Conservation (phyloP, 1,140 invertebrate species). For the Forficula auricularia region DNA sequence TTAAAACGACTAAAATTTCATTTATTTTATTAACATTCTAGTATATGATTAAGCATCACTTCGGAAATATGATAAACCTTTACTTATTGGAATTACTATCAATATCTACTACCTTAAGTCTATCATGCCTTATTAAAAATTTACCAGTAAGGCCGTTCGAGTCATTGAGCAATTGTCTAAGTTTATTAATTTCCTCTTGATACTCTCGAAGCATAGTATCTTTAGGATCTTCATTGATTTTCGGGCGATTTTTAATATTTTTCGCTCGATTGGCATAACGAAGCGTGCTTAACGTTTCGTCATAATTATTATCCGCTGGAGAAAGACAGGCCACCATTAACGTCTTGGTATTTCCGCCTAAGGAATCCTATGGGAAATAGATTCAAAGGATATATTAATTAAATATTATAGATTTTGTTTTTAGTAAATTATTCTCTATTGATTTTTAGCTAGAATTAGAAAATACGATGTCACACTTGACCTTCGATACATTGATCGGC, state of each 20-base stretch:
- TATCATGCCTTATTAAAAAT: too few relatives aligned
- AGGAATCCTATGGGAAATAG: slow-evolving; percentile 46
- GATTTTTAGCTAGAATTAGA: too few relatives aligned
- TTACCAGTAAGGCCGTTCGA: slow-evolving; percentile 1
- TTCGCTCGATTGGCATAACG: slow-evolving; percentile 80
- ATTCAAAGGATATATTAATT: background rate
- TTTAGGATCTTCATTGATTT: slow-evolving; percentile 87
- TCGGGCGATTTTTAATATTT: slow-evolving; percentile 84
- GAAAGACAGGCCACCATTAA: slow-evolving; percentile 87
- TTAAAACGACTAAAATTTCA: too few relatives aligned
- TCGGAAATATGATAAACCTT: too few relatives aligned
- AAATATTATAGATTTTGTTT: background rate
- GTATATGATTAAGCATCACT: too few relatives aligned
- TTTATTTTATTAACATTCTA: too few relatives aligned
- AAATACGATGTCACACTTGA: too few relatives aligned
- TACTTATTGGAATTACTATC: too few relatives aligned
- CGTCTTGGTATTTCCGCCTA: slow-evolving; percentile 87
- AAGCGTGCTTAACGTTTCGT: slow-evolving; percentile 77
- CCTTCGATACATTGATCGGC: too few relatives aligned
- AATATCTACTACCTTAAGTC: too few relatives aligned
- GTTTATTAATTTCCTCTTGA: slow-evolving; percentile 64
- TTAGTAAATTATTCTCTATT: too few relatives aligned
- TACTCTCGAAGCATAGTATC: slow-evolving; percentile 75
- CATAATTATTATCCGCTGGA: slow-evolving; percentile 73
- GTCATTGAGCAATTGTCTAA: slow-evolving; percentile 46